Conservation (phyloP, 2,113 vertebrate genomes). For the Chlorocebus sabaeus region DNA sequence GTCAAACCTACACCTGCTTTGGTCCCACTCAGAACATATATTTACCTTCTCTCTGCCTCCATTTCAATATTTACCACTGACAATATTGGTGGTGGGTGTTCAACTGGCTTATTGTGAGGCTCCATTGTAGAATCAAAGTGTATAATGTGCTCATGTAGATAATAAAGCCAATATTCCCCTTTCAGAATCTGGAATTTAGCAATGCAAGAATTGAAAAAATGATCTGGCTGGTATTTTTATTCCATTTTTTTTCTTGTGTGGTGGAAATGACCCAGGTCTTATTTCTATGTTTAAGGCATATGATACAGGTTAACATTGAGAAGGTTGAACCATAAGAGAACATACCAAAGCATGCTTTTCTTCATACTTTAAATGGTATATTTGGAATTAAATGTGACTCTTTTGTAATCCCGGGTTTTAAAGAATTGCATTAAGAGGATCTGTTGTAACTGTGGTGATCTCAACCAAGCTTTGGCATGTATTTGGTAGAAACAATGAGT, state of each 20-base stretch:
- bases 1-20: neutral
- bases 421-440: neutral
- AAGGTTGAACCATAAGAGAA: neutral
- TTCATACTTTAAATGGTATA: neutral
- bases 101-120: neutral
- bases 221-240: neutral
- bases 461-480: neutral
- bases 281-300: neutral
- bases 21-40: neutral
- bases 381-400: neutral
- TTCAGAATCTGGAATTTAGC: constrained; percentile 5
- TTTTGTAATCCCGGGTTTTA: neutral
- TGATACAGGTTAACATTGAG: neutral
- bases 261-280: neutral
- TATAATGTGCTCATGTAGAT: fast-evolving
- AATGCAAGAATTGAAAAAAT: neutral
- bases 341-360: neutral
- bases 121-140: neutral
- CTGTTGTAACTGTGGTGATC: neutral
- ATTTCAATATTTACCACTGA: neutral
- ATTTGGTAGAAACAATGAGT: neutral
- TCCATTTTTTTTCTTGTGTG: neutral
- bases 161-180: neutral
- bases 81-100: neutral
- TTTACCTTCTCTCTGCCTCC: neutral